Conservation (phyloP, 1,140 invertebrate genomes). For the Megalonaias nervosa region DNA sequence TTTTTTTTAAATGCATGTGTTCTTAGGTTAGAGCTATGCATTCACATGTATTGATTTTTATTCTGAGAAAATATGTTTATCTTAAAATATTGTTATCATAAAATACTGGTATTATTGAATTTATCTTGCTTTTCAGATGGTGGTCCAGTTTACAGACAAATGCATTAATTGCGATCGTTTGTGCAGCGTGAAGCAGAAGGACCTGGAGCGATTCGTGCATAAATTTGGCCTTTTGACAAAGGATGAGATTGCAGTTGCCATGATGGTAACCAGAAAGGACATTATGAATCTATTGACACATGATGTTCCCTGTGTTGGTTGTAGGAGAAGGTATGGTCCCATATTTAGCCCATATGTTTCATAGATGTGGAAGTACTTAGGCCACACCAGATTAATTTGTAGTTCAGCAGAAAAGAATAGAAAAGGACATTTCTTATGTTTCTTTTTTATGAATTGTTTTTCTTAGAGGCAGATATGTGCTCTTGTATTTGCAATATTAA, state of each 20-base stretch:
- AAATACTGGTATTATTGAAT: background rate
- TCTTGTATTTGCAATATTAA: no score
- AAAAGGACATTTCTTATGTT: background rate
- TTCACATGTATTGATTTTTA: background rate
- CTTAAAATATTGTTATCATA: background rate
- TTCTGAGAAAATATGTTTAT: conserved; percentile 4
- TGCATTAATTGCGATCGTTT: conserved; percentile 83
- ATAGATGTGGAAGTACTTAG: conserved; percentile 43
- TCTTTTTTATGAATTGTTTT: no score
- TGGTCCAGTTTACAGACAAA: conserved; percentile 89
- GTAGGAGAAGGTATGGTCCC: conserved; percentile 83
- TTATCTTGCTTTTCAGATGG: conserved; percentile 80
- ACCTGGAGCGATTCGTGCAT: conserved; percentile 86
- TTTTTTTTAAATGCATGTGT: conserved; percentile 7
- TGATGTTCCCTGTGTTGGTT: conserved; percentile 93
- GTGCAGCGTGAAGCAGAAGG: conserved; percentile 78
- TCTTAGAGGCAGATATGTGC: no score
- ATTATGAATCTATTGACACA: conserved; percentile 87
- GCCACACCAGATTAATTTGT: no score
- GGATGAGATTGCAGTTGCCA: conserved; percentile 84
- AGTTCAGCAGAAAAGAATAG: background rate
- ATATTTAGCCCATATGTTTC: no score
- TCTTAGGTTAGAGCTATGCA: background rate
- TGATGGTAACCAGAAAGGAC: conserved; percentile 87
- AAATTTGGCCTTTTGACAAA: conserved; percentile 85